Conservation (phyloP, 2,888 invertebrate genomes). For the Stenodera caucasica region DNA sequence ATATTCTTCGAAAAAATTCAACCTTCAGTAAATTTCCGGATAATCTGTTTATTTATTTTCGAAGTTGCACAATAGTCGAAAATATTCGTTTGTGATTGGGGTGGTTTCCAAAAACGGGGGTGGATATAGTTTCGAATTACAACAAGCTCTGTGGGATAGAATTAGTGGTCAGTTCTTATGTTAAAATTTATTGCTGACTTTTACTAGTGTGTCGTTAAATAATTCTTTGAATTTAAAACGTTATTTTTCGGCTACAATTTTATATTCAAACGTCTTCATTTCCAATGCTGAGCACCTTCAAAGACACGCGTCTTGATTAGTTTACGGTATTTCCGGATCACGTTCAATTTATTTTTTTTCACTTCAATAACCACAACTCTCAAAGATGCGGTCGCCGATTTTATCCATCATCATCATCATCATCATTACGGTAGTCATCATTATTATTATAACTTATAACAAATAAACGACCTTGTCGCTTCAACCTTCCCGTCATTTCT, state of each 20-base stretch:
- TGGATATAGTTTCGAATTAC: neutral
- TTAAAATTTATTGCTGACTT: conserved; percentile 4
- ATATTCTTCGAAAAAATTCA: too few relatives aligned
- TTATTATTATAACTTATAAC: neutral
- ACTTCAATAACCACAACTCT: neutral
- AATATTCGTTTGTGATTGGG: neutral
- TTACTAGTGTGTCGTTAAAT: conserved; percentile 1
- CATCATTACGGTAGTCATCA: neutral
- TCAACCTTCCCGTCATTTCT: neutral
- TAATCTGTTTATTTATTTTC: too few relatives aligned
- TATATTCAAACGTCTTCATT: neutral
- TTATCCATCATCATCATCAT: neutral
- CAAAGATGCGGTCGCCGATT: neutral
- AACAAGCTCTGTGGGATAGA: neutral
- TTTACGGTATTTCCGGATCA: neutral
- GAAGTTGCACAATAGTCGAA: too few relatives aligned
- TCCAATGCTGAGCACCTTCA: neutral
- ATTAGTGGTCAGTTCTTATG: conserved; percentile 2
- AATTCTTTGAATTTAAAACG: conserved; percentile 3
- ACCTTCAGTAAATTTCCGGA: too few relatives aligned
- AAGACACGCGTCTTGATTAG: neutral
- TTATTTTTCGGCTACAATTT: neutral
- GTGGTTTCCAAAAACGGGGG: neutral
- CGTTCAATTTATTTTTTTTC: neutral
- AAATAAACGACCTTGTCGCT: neutral